Percentiles rank a stretch among this genome's conserved stretches.
These are phyloP conservation scores for Amiota mariae DNA, from an alignment of 2,888 invertebrate species.

Conservation along the genomic window DNA sequence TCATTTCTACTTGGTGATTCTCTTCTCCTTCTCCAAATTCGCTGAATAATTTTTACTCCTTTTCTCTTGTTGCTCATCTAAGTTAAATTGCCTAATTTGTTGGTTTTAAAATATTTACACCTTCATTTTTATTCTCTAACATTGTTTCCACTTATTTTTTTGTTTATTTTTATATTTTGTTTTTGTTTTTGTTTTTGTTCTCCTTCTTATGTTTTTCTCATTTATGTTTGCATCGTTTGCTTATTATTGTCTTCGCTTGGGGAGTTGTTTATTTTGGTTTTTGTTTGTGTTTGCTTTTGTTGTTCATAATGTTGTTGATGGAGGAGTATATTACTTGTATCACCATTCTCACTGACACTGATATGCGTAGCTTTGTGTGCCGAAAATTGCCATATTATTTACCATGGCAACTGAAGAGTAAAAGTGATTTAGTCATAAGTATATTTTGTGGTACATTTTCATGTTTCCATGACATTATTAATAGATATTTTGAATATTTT, in stretches of 20 bases:
- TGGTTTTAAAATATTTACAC: constrained; percentile 64
- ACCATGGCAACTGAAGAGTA: no score
- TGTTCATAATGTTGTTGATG: not conserved
- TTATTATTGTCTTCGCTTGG: constrained; percentile 29
- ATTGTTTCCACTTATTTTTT: constrained; percentile 15
- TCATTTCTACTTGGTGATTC: no score
- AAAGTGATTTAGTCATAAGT: no score
- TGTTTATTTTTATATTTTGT: constrained; percentile 37
- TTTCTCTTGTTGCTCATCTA: constrained; percentile 39
- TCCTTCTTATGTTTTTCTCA: constrained; percentile 43
- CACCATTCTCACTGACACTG: no score
- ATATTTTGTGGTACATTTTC: constrained; percentile 8
- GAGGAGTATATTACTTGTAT: no score
- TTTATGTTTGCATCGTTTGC: constrained; percentile 21
- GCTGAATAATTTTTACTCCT: not conserved
- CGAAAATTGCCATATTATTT: no score
- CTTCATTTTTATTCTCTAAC: constrained; percentile 41
- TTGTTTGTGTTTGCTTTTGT: constrained; percentile 8
- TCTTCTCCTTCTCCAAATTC: constrained; percentile 20
- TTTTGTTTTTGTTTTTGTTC: constrained; percentile 33
- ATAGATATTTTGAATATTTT: not conserved
- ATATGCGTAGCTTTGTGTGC: no score
- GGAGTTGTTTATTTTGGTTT: constrained; percentile 5
- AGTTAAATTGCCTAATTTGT: constrained; percentile 68
- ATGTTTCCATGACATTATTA: not conserved